phyloP scores from a whole-genome alignment of 1,140 invertebrate genomes.

The Stegodyphus dumicola region DNA sequence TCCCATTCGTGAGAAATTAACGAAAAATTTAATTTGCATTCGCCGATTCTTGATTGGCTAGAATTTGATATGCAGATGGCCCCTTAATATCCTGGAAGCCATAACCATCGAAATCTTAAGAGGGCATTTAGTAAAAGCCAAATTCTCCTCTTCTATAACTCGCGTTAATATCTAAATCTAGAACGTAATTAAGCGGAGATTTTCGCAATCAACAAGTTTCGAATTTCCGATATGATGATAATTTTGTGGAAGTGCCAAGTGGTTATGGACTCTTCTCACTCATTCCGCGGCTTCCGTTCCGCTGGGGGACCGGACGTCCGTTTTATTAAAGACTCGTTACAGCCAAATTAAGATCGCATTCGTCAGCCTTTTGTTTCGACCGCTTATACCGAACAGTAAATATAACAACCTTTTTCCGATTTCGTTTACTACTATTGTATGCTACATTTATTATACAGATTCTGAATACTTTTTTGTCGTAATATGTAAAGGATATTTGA shows the following conservation, averaged over 20 bases:
- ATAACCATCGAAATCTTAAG: slow-evolving; percentile 47
- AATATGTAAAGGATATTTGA: too few relatives aligned
- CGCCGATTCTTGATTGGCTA: too few relatives aligned
- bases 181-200: slow-evolving; percentile 42
- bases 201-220: slow-evolving; percentile 52
- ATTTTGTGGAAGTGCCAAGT: slow-evolving; percentile 20
- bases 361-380: background rate
- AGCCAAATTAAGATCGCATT: slow-evolving; percentile 23
- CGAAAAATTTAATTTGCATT: too few relatives aligned
- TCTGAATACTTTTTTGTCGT: too few relatives aligned
- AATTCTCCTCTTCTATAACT: background rate
- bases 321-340: slow-evolving; percentile 40
- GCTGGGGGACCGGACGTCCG: background rate
- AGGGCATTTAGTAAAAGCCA: slow-evolving; percentile 47
- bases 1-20: too few relatives aligned
- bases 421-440: background rate
- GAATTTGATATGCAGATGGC: background rate
- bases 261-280: background rate
- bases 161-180: slow-evolving; percentile 44
- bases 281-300: slow-evolving; percentile 2
- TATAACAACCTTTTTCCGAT: background rate
- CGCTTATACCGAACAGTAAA: background rate
- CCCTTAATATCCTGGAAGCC: slow-evolving; percentile 6
- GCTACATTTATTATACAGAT: too few relatives aligned
- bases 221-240: slow-evolving; percentile 56